A percentile compares a stretch with the other conserved stretches of the same genome.
These are phyloP conservation scores for Cephalopachus bancanus DNA, from an alignment of 2,797 vertebrate genomes.

Conservation along the genomic window DNA sequence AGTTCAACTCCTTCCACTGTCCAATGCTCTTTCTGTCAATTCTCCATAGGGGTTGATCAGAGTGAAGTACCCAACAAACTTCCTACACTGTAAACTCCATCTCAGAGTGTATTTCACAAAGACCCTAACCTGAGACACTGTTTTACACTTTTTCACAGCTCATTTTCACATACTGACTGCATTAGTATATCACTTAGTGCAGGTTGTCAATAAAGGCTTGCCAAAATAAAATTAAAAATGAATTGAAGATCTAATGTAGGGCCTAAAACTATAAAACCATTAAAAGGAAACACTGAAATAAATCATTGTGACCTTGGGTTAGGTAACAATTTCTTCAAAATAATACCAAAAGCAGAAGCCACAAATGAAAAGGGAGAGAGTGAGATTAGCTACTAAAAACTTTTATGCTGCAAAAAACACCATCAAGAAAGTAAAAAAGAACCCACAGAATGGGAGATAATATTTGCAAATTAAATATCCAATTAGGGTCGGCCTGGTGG, in stretches of 20 bases:
- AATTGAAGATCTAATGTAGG: background rate
- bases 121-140: background rate
- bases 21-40: background rate
- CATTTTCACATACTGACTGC: background rate
- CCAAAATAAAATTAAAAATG: conserved; percentile 18
- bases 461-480: conserved; percentile 4
- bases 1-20: background rate
- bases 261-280: conserved; percentile 31
- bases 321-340: conserved; percentile 22
- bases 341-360: background rate
- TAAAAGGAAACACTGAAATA: conserved; percentile 33
- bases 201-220: background rate
- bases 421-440: conserved; percentile 13
- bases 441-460: background rate
- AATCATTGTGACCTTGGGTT: background rate
- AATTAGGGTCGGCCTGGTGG: background rate
- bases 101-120: background rate
- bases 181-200: background rate
- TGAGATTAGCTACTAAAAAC: too few relatives aligned
- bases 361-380: background rate
- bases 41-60: background rate
- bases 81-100: background rate
- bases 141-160: background rate
- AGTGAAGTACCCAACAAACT: background rate
- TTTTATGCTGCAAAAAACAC: background rate